These are phyloP conservation scores for Tragelaphus oryx DNA, from an alignment of 2,797 vertebrate genomes.

Conservation along the genomic window DNA sequence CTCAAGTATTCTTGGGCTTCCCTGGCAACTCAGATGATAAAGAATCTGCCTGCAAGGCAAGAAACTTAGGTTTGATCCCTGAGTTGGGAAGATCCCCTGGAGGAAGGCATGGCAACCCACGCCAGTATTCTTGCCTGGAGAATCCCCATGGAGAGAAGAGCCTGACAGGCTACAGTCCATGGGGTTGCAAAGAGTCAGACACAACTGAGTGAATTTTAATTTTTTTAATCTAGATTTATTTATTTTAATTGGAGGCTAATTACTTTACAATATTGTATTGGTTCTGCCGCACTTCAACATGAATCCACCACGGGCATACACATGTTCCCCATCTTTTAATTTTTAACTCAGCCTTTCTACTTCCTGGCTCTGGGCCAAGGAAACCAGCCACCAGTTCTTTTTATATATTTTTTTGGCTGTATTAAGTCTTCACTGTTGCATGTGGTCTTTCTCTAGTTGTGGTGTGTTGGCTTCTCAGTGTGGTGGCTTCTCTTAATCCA, in stretches of 20 bases:
- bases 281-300: no score
- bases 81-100: background rate
- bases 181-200: background rate
- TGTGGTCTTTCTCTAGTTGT: background rate
- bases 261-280: no score
- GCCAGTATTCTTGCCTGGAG: background rate
- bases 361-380: background rate
- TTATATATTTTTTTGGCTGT: background rate
- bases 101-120: background rate
- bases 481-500: background rate
- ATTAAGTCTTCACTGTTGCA: background rate
- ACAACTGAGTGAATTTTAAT: background rate
- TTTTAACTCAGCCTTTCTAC: background rate
- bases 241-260: no score
- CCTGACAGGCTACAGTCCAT: background rate
- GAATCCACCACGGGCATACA: accelerated
- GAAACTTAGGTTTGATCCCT: background rate
- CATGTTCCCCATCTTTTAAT: background rate
- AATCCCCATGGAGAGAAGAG: background rate
- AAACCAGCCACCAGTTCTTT: background rate
- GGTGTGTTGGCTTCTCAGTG: background rate
- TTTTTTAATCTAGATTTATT: background rate
- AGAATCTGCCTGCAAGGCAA: background rate
- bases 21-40: background rate
- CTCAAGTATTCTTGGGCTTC: background rate